Conservation (phyloP, 2,113 vertebrate species). For the Nothocercus nigrocapillus region DNA sequence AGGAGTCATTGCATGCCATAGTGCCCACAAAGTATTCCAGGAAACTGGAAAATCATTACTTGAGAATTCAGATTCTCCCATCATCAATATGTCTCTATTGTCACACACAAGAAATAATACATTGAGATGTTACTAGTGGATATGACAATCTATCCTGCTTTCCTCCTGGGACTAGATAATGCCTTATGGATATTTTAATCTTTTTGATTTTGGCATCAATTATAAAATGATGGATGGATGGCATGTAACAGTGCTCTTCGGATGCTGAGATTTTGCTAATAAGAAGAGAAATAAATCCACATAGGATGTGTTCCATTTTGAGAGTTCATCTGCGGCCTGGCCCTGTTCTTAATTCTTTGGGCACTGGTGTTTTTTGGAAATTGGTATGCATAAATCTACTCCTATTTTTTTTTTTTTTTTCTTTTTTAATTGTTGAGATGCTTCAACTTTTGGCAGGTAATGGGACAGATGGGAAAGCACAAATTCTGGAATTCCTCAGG, state of each 20-base stretch:
- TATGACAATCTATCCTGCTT: constrained; percentile 10
- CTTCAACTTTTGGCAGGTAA: neutral
- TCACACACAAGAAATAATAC: constrained; percentile 27
- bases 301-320: neutral
- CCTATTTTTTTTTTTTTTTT: neutral
- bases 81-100: neutral
- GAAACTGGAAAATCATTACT: neutral
- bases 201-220: constrained; percentile 32
- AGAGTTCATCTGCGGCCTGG: neutral
- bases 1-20: neutral
- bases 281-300: neutral
- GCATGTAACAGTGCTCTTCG: neutral
- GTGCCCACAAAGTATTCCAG: neutral
- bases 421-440: neutral
- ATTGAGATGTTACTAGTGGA: constrained; percentile 47
- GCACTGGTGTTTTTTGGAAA: neutral
- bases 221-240: constrained; percentile 32
- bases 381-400: neutral
- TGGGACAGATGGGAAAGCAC: neutral
- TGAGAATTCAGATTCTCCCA: neutral
- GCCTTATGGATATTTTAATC: constrained; percentile 39
- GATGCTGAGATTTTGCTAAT: neutral
- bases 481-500: neutral
- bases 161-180: constrained; percentile 16
- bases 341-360: neutral